Conservation (phyloP, 2,113 vertebrate genomes). For the Myodes glareolus region DNA sequence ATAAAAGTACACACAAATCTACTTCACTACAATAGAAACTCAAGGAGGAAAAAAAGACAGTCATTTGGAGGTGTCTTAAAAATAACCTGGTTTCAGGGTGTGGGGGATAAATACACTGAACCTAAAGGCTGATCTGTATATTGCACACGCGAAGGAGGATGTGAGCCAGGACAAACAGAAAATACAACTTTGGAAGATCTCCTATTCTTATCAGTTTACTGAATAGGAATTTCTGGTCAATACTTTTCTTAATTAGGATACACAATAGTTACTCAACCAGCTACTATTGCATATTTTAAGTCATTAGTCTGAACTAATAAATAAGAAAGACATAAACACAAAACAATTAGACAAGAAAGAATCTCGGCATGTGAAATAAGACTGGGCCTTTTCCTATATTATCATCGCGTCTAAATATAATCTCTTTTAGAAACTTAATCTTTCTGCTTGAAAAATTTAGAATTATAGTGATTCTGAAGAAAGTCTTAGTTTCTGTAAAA, state of each 20-base stretch:
- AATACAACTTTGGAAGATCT: constrained; percentile 78
- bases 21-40: constrained; percentile 84
- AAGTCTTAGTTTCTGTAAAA: constrained; percentile 84
- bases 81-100: constrained; percentile 79
- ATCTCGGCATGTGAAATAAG: constrained; percentile 83
- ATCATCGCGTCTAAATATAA: constrained; percentile 83
- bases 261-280: constrained; percentile 82
- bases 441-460: constrained; percentile 85
- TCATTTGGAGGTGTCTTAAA: constrained; percentile 82
- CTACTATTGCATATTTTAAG: constrained; percentile 84
- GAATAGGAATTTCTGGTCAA: constrained; percentile 76
- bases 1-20: constrained; percentile 86
- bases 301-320: constrained; percentile 79
- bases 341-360: constrained; percentile 84
- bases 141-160: constrained; percentile 86
- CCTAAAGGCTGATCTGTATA: constrained; percentile 83
- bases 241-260: constrained; percentile 80
- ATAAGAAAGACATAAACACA: constrained; percentile 84
- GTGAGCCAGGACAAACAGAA: constrained; percentile 85
- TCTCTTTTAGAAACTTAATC: constrained; percentile 84
- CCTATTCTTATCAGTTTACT: constrained; percentile 78
- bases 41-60: constrained; percentile 81
- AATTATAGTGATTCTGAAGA: constrained; percentile 82
- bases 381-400: constrained; percentile 81
- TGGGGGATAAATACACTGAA: constrained; percentile 78